Evolutionary conservation across 2,113 vertebrate species (phyloP).

Genomic region (Chinchilla lanigera): DNA sequence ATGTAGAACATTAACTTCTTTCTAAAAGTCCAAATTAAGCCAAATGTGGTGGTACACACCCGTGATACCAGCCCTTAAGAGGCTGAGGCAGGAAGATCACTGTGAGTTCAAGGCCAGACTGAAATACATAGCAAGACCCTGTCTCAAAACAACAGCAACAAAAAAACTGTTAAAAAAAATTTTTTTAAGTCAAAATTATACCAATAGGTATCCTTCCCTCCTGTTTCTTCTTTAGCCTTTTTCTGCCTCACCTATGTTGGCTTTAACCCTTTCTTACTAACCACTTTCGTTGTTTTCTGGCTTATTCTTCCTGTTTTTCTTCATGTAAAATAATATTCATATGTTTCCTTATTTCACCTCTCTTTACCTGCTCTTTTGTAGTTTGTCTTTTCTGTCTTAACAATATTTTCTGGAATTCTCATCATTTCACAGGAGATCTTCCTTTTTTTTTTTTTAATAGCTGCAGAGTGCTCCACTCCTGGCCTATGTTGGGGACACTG

Average conservation of each 20-base stretch:
- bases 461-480: background rate
- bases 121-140: background rate
- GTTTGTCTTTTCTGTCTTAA: constrained; percentile 40
- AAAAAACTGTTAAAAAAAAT: background rate
- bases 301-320: constrained; percentile 16
- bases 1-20: constrained; percentile 24
- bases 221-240: background rate
- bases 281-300: background rate
- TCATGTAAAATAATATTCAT: constrained; percentile 36
- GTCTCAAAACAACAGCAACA: background rate
- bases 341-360: constrained; percentile 29
- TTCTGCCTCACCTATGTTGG: background rate
- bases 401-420: background rate
- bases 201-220: background rate
- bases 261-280: background rate
- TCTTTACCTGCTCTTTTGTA: background rate
- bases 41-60: background rate
- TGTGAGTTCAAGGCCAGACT: background rate
- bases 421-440: constrained; percentile 30
- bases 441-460: constrained; percentile 10
- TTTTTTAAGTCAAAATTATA: background rate
- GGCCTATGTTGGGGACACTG: background rate
- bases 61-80: background rate
- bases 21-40: constrained; percentile 11
- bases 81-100: background rate